Percentiles rank a stretch among this genome's conserved stretches.
phyloP scores from a whole-genome alignment of 2,113 vertebrate genomes.

The human region GRCh38 chr18:69466001-69466500 shows the following conservation, averaged over 20 bases:
- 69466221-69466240: neutral
- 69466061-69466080: neutral
- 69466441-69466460: neutral
- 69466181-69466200: neutral
- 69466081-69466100: neutral
- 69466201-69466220: neutral
- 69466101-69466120: neutral
- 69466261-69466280: neutral
- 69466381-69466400: neutral
- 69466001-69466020: neutral
- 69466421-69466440: neutral
- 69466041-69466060: neutral
- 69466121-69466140: neutral
- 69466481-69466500: neutral
- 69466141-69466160: no score
- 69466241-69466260: neutral
- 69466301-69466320: neutral
- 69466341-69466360: neutral
- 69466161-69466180: no score
- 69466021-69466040: neutral
- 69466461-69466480: neutral
- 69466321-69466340: neutral
- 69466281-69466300: neutral
- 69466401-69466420: neutral
- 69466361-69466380: neutral